phyloP scores from a whole-genome alignment of 2,113 vertebrate genomes.

The Gyps fulvus region DNA sequence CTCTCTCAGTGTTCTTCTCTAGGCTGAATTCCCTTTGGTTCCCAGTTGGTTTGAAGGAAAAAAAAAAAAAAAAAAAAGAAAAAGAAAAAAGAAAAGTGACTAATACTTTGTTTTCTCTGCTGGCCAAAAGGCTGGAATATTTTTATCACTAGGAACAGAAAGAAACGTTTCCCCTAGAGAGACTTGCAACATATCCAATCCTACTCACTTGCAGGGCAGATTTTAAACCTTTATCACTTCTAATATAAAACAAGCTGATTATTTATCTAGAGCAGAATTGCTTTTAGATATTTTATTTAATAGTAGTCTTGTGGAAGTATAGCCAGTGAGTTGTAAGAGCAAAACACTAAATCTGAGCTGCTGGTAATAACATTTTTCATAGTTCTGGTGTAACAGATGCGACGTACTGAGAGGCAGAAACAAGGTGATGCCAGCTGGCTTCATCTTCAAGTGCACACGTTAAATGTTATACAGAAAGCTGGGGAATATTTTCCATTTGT shows the following conservation, averaged over 20 bases:
- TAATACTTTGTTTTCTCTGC: conserved; percentile 31
- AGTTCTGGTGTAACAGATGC: neutral
- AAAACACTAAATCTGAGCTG: neutral
- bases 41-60: neutral
- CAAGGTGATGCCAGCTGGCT: neutral
- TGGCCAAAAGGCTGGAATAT: conserved; percentile 52
- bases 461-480: neutral
- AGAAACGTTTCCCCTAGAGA: neutral
- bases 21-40: neutral
- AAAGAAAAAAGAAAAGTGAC: neutral
- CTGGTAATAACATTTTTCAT: neutral
- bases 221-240: neutral
- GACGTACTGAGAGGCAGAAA: neutral
- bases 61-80: too few species aligned
- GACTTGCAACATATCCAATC: neutral
- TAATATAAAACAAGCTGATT: neutral
- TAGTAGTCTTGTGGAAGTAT: neutral
- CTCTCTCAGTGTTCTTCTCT: neutral
- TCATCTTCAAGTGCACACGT: neutral
- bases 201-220: neutral
- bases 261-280: neutral
- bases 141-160: conserved; percentile 36
- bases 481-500: neutral
- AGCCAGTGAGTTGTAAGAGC: neutral
- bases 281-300: neutral